Percentiles rank a stretch among this genome's conserved stretches.
Evolutionary conservation across 2,113 vertebrate genomes (phyloP).

Genomic region (Phalacrocorax aristotelis): DNA sequence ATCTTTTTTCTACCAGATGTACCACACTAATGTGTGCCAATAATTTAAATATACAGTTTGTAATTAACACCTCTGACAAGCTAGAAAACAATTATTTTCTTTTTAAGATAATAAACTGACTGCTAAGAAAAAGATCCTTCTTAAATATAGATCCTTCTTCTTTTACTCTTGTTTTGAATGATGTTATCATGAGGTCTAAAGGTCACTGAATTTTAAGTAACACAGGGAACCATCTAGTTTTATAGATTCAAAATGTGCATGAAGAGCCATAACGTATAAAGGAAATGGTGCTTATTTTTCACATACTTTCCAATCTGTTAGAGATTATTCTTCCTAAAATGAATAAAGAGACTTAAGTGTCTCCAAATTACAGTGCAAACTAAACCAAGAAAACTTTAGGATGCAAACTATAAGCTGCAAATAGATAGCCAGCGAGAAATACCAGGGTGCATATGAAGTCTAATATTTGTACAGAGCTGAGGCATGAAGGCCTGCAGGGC

Average conservation of each 20-base stretch:
- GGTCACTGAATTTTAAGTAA: not conserved
- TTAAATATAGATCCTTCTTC: not conserved
- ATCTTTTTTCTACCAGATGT: not conserved
- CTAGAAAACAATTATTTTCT: constrained; percentile 44
- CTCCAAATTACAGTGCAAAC: not conserved
- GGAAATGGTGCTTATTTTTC: not conserved
- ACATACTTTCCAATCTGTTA: not conserved
- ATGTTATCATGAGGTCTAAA: not conserved
- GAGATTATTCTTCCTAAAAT: not conserved
- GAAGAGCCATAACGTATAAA: not conserved
- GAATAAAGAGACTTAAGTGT: not conserved
- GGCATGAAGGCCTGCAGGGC: not conserved
- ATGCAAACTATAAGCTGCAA: not conserved
- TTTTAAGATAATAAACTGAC: not conserved
- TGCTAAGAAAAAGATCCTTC: not conserved
- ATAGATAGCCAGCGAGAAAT: not conserved
- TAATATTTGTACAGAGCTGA: not conserved
- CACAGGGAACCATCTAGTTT: not conserved
- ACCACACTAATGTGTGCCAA: not conserved
- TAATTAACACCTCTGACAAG: constrained; percentile 44
- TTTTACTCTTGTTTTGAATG: not conserved
- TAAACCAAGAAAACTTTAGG: not conserved
- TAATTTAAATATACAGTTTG: constrained; percentile 20
- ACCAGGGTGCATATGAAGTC: not conserved
- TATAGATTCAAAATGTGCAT: not conserved